Percentiles rank a stretch among this genome's conserved stretches.
phyloP scores from a whole-genome alignment of 2,888 invertebrate genomes.

The Thereva nobilitata region DNA sequence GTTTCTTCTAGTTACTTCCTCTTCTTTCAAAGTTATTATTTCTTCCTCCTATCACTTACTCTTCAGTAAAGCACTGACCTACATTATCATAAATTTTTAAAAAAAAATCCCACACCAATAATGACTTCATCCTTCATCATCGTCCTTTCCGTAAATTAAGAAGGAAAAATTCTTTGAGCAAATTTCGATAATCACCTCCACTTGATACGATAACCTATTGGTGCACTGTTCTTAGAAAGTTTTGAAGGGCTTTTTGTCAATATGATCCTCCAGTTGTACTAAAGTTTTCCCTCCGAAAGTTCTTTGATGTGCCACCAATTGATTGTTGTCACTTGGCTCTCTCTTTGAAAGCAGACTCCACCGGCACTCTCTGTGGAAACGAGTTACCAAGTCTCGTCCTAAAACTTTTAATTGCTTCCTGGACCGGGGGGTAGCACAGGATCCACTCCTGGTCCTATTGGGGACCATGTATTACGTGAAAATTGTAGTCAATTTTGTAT shows the following conservation, averaged over 20 bases:
- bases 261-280: conserved; percentile 25
- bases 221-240: conserved; percentile 19
- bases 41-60: too few relatives aligned
- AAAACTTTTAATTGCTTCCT: conserved; percentile 35
- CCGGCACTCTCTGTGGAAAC: conserved; percentile 21
- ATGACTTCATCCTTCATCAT: too few relatives aligned
- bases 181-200: too few relatives aligned
- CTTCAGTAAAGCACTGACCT: too few relatives aligned
- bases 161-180: too few relatives aligned
- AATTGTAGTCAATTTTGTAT: neutral
- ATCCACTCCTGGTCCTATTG: neutral
- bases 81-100: too few relatives aligned
- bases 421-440: conserved; percentile 18
- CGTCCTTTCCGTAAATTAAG: too few relatives aligned
- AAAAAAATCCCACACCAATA: too few relatives aligned
- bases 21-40: too few relatives aligned
- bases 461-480: conserved; percentile 19
- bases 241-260: conserved; percentile 28
- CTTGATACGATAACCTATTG: too few relatives aligned
- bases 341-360: conserved; percentile 31
- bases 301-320: conserved; percentile 37
- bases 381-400: conserved; percentile 32
- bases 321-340: conserved; percentile 35
- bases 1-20: too few relatives aligned
- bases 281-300: conserved; percentile 17